Base-by-base conservation (phyloP, 1,140 invertebrate species). In the Procambarus virginalis region DNA sequence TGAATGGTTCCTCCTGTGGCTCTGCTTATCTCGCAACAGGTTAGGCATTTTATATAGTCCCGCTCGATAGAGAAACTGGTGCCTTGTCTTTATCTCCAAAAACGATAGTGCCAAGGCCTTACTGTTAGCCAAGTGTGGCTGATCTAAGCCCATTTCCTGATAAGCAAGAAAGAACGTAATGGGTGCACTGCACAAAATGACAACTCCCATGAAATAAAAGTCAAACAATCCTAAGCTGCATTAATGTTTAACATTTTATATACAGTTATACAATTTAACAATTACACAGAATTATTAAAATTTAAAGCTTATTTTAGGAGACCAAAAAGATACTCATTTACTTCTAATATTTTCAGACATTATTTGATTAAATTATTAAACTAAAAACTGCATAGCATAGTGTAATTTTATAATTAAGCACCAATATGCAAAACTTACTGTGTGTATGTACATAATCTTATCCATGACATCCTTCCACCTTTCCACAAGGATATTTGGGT, bases 121-220 rank as follows among this genome's bases (percentile, higher is more conserved):
- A 51, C 58, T 48, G 20, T 20, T n/a, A 49, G 77, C 22, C 0
- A 87, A 68, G 14, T 87, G 85, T 46, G 85, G 85, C 20, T 87
- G 85, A 12, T 87, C 85, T 51, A 87, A 48, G 10, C 85, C 85
- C 85, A 87, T 87, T 68, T 48, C 85, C 85, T 87, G 55, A 49
- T 34, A 79, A 64, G 73, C 3, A 60, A 64, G 34, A 58, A 17
- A 34, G 34, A 34, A 34, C 34, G 1, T 34, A 34, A 34, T 34
- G 34, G 34, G 1, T 34, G 34, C 34, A 34, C 34, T 34, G 34
- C 34, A 34, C 34, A 64, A 64, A 64, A 64, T 64, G 17, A 64
- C 20, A 34, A 34, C 34, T 34, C 34, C 34, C 34, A 34, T 34
- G 34, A 34, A 34, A 34, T 1, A 34, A 34, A 34, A 34, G 34